Evolutionary conservation across 2,797 vertebrate species (phyloP), one percentile per base, ranked within the genome.

Genomic region (Dendrocincla fuliginosa): DNA sequence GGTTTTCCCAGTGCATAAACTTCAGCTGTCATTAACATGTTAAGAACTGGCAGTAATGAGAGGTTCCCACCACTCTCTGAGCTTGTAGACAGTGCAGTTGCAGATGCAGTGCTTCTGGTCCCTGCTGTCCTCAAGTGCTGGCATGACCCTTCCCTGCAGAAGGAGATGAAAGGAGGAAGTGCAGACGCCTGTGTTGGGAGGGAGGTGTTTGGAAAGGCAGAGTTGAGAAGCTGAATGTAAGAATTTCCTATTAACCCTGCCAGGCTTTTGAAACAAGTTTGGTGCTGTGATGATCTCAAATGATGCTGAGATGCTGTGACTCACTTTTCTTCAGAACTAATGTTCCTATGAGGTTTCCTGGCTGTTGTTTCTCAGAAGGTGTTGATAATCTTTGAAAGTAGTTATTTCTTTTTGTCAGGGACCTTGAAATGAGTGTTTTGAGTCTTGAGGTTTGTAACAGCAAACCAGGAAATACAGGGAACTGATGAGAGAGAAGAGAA

Each of bases 1-100:
- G 79, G 18, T 81, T 95, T 95, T 89, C 82, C 59, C 91, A 84
- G 75, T 67, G 61, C 49, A 84, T 89, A 89, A 88, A 76, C 68
- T 90, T 90, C 73, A 93, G 64, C 74, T 93, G 57, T 94, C 93
- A 86, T 93, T 94, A 93, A 60, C 0, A 0, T 67, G 57, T 85
- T 93, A 75, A 84, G 64, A 90, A 74, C 78, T 93, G 93, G 89
- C 92, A 90, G 49, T 49, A 71, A 3, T 28, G 8, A 47, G 75
- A 84, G 46, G 37, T 82, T 92, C 83, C 87, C 84, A 70, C 82
- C 63, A 60, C 32, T 44, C 57, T 77, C 28, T 19, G 85, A 79
- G 61, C 70, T 64, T 56, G 33, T 10, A 90, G 91, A 52, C 46
- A 42, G 76, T 41, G 30, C 61, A 61, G 53, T 46, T 83, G 46